Conservation (phyloP, 2,113 vertebrate species). For the Brachirus orientalis region DNA sequence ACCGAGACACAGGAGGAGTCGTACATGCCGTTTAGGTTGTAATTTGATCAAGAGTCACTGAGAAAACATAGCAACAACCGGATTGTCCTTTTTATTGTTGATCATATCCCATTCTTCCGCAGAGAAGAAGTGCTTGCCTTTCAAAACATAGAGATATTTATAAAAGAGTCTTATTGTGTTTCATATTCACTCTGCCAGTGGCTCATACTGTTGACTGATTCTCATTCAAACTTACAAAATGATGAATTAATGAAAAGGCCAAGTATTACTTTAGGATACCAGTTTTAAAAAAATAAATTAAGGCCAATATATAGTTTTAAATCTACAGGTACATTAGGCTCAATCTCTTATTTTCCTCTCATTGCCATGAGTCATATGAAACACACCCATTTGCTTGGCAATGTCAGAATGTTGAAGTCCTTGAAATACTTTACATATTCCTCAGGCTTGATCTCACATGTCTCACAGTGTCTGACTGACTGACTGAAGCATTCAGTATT, state of each 20-base stretch:
- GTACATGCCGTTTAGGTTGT: constrained; percentile 16
- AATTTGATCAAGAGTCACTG: constrained; percentile 47
- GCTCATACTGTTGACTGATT: not conserved
- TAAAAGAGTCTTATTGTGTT: not conserved
- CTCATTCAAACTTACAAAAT: not conserved
- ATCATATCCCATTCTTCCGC: constrained; percentile 11
- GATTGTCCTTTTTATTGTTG: constrained; percentile 6
- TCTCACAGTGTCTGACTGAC: not conserved
- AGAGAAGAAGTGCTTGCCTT: not conserved
- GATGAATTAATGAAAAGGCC: not conserved
- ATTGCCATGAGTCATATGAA: not conserved
- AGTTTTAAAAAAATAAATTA: constrained; percentile 12
- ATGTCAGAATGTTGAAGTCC: not conserved
- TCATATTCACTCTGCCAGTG: not conserved
- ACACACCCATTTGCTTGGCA: too few species aligned
- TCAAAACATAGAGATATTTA: not conserved
- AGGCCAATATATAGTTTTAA: constrained; percentile 12
- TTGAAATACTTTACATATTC: not conserved
- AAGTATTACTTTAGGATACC: not conserved
- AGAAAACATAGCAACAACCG: constrained; percentile 37
- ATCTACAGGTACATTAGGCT: not conserved
- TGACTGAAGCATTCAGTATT: not conserved
- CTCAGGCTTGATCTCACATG: not conserved
- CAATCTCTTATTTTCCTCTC: not conserved
- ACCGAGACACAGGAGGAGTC: constrained; percentile 36